These are phyloP conservation scores for Podargus strigoides DNA, from an alignment of 2,797 vertebrate genomes.

Conservation along the genomic window DNA sequence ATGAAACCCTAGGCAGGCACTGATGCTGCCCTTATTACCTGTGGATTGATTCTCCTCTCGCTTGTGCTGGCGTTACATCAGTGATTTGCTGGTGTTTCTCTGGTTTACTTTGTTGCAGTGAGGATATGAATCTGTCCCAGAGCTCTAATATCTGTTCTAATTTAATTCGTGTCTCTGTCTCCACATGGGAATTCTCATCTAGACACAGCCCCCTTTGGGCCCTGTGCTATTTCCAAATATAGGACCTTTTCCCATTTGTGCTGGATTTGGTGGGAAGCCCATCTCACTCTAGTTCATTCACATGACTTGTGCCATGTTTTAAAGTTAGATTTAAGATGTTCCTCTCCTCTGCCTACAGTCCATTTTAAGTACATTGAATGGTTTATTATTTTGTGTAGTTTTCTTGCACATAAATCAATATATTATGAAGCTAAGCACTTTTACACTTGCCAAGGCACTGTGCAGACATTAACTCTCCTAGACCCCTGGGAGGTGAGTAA, in stretches of 20 bases:
- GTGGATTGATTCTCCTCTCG: slow-evolving; percentile 18
- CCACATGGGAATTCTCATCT: slow-evolving; percentile 42
- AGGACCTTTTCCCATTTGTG: slow-evolving; percentile 27
- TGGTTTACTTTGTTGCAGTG: slow-evolving; percentile 16
- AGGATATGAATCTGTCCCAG: slow-evolving; percentile 36
- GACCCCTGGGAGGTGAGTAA: not conserved
- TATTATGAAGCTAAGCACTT: slow-evolving; percentile 17
- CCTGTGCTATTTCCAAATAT: slow-evolving; percentile 71
- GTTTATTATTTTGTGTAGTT: not conserved
- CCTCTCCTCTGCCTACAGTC: not conserved
- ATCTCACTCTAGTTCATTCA: not conserved
- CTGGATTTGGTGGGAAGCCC: not conserved
- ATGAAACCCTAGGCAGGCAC: slow-evolving; percentile 19
- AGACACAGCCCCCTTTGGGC: slow-evolving; percentile 51
- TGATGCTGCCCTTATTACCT: slow-evolving; percentile 39
- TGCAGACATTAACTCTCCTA: slow-evolving; percentile 22
- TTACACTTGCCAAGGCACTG: not conserved
- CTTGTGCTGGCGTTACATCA: not conserved
- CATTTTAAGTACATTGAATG: not conserved
- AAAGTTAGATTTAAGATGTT: not conserved
- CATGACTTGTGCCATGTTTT: not conserved
- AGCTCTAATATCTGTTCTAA: slow-evolving; percentile 57
- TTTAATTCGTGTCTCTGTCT: slow-evolving; percentile 49
- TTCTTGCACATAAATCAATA: slow-evolving; percentile 30
- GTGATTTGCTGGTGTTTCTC: not conserved